A percentile compares a stretch with the other conserved stretches of the same genome.
Evolutionary conservation across 2,797 vertebrate genomes (phyloP).

Genomic region (Phoebastria nigripes): DNA sequence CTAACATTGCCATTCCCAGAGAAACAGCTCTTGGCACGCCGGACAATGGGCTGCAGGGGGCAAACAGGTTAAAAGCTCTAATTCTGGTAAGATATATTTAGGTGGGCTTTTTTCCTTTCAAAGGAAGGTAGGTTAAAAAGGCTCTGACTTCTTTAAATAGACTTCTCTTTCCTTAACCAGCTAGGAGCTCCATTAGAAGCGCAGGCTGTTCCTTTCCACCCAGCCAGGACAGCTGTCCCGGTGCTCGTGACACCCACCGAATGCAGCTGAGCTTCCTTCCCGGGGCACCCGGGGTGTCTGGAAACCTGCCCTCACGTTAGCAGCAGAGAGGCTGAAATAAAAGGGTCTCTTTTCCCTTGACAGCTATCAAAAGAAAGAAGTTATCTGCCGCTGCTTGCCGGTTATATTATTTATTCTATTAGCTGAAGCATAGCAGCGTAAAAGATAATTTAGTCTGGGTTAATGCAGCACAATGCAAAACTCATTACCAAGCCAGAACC

Average conservation of each 20-base stretch:
- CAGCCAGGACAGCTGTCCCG: background rate
- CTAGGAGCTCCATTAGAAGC: background rate
- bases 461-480: background rate
- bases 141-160: background rate
- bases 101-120: background rate
- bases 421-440: background rate
- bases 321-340: background rate
- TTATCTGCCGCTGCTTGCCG: background rate
- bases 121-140: background rate
- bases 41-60: background rate
- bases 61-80: constrained; percentile 18
- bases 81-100: constrained; percentile 30
- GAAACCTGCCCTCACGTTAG: background rate
- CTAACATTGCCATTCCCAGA: background rate
- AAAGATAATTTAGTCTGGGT: background rate
- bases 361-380: background rate
- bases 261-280: background rate
- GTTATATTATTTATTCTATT: background rate
- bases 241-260: background rate
- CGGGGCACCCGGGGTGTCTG: background rate
- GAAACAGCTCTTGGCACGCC: accelerated
- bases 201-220: background rate
- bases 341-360: background rate
- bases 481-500: background rate
- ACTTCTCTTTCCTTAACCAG: background rate